Percentiles rank a stretch among this genome's conserved stretches.
Conservation (phyloP, 2,113 vertebrate species). For the Psophia crepitans region DNA sequence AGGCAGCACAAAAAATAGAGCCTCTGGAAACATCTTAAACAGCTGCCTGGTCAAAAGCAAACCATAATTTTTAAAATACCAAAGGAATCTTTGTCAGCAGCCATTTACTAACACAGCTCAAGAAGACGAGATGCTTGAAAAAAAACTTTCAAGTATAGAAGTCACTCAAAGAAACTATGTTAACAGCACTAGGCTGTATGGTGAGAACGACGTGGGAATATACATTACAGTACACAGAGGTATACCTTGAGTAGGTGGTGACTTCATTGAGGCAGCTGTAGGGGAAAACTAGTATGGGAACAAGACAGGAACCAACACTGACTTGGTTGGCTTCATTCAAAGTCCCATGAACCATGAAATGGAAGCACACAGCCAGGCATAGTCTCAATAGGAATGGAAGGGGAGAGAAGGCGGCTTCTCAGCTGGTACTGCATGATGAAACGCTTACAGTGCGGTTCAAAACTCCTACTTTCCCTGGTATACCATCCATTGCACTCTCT, state of each 20-base stretch:
- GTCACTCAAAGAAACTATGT: neutral
- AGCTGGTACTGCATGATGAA: rapidly evolving
- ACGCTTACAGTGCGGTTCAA: neutral
- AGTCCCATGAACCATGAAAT: rapidly evolving
- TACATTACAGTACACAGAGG: neutral
- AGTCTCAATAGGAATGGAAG: neutral
- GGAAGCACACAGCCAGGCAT: rapidly evolving
- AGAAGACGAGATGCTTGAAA: neutral
- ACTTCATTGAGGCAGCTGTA: neutral
- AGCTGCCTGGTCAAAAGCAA: conserved; percentile 17
- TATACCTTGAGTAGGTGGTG: neutral
- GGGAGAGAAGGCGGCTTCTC: neutral
- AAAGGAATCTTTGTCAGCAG: neutral
- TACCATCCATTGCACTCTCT: rapidly evolving
- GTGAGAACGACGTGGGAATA: too few species aligned
- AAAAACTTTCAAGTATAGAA: neutral
- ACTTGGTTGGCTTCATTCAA: neutral
- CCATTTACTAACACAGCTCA: neutral
- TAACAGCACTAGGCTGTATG: neutral
- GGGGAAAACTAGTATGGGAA: neutral
- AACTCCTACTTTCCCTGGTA: neutral
- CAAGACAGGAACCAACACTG: rapidly evolving
- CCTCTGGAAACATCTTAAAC: conserved; percentile 30
- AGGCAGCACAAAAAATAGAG: conserved; percentile 42
- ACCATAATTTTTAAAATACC: neutral